Evolutionary conservation across 2,113 vertebrate genomes (phyloP), one percentile per base, ranked within the genome.

Genomic region (Campylomormyrus tamandua): DNA sequence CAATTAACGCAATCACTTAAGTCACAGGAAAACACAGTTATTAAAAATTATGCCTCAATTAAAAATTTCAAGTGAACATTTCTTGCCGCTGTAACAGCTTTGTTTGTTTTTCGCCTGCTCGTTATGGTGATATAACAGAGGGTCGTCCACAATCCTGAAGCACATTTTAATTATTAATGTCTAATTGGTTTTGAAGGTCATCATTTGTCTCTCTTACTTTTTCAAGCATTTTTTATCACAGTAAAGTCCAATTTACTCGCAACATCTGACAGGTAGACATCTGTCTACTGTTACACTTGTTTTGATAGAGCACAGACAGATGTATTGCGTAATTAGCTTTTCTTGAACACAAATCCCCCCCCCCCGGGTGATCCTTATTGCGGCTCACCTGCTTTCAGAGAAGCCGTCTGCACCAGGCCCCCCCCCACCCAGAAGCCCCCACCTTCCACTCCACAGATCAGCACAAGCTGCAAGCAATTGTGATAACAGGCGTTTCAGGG

Each of bases 401-500:
- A 31, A 49, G 62, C 45, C 62, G 83, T 90, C 90, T 90, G 90
- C 89, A 87, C 88, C 90, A 53, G 17, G 1, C 83, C 91, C 92
- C 90, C 92, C 90, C 91, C 91, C 92, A 91, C 91, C 90, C 45
- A 48, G 17, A 48, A 13, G 19, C 9, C 17, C 45, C 42, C 8
- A 24, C 19, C 90, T 91, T 92, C 90, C 90, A 90, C 89, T 90
- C 92, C 91, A 91, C 3, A 92, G 74, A 90, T 92, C 89, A 91
- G 86, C 90, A 91, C 3, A 83, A 92, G 93, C 91, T 91, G 93
- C 91, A 93, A 95, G 93, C 93, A 90, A 90, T 92, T 93, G 92
- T 92, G 91, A 93, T 90, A 92, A 91, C 94, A 95, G 93, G 93
- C 93, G 93, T 94, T 94, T 92, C 13, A 89, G 88, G 87, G 90